Conservation (phyloP, 2,797 vertebrate species). For the Pipistrellus nathusii region DNA sequence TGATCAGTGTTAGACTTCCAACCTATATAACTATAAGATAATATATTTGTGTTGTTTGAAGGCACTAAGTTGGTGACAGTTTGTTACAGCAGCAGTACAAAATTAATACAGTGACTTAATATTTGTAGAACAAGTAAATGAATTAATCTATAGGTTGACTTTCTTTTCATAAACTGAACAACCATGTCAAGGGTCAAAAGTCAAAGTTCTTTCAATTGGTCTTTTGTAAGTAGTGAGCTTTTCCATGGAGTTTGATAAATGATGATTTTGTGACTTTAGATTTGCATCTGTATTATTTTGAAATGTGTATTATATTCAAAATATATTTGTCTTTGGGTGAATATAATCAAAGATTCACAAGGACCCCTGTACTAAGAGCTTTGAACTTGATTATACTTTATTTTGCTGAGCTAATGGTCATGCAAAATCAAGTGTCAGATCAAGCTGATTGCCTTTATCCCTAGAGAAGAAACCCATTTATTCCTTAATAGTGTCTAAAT, state of each 20-base stretch:
- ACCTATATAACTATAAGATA: background rate
- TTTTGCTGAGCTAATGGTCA: constrained; percentile 1
- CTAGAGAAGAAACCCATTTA: background rate
- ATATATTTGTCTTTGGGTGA: background rate
- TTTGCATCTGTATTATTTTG: constrained; percentile 32
- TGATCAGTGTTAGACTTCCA: background rate
- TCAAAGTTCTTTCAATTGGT: background rate
- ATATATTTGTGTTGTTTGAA: background rate
- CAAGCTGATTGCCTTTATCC: background rate
- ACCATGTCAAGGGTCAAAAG: background rate
- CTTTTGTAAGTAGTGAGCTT: background rate
- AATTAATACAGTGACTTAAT: constrained; percentile 12
- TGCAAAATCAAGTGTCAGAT: constrained; percentile 36
- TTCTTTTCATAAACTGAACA: background rate
- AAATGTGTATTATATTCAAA: background rate
- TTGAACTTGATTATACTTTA: background rate
- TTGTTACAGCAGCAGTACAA: background rate
- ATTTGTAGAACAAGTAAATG: background rate
- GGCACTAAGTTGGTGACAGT: background rate
- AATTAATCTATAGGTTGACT: background rate
- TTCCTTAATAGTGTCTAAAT: background rate
- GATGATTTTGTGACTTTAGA: background rate
- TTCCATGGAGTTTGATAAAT: background rate
- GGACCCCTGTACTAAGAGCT: background rate
- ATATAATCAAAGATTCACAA: background rate